phyloP scores from a whole-genome alignment of 2,888 invertebrate species.

The Dinocampus coccinellae region DNA sequence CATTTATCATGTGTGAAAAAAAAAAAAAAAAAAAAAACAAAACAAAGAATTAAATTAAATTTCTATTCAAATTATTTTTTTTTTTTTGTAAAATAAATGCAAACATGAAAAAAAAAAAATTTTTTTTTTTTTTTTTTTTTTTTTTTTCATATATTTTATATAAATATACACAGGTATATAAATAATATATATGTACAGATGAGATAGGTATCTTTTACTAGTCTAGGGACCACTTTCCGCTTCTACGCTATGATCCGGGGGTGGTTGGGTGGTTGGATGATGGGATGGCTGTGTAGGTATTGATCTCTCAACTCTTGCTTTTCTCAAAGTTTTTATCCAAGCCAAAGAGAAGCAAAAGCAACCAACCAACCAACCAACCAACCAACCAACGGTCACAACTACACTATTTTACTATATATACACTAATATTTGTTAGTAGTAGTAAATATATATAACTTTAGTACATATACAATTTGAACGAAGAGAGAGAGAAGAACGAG shows the following conservation, averaged over 20 bases:
- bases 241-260: conserved; percentile 49
- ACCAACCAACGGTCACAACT: conserved; percentile 55
- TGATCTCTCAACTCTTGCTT: conserved; percentile 69
- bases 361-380: conserved; percentile 58
- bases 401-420: conserved; percentile 46
- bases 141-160: no score
- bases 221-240: conserved; percentile 53
- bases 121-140: no score
- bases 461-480: conserved; percentile 50
- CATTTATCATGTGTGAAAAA: no score
- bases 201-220: conserved; percentile 41
- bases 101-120: conserved; percentile 35
- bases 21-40: no score
- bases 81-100: no score
- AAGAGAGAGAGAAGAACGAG: conserved; percentile 51
- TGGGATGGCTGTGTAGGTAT: conserved; percentile 64
- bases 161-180: no score
- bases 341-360: conserved; percentile 49
- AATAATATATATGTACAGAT: conserved; percentile 28
- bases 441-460: no score
- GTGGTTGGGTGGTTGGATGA: conserved; percentile 43
- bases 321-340: conserved; percentile 68
- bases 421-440: conserved; percentile 29
- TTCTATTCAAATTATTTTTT: no score
- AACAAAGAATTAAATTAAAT: no score